phyloP scores from a whole-genome alignment of 2,888 invertebrate genomes.

The Machimus rusticus region DNA sequence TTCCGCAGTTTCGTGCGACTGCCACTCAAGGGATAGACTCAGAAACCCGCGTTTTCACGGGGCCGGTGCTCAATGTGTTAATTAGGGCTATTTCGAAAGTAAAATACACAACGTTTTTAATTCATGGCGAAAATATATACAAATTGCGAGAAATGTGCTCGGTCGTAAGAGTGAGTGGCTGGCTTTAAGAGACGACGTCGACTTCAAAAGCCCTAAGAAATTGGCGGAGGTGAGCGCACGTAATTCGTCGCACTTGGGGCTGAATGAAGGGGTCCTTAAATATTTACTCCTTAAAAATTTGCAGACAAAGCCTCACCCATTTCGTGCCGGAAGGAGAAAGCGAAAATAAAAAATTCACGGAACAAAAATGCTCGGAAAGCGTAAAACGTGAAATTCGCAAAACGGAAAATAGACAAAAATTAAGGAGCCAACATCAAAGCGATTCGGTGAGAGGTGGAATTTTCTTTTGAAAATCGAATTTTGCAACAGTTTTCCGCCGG shows the following conservation, averaged over 20 bases:
- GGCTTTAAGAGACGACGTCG: background rate
- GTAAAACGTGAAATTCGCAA: constrained; percentile 15
- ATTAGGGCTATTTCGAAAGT: background rate
- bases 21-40: no score
- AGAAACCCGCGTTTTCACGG: no score
- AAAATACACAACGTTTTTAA: no score
- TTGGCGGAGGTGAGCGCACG: background rate
- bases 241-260: background rate
- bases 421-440: constrained; percentile 19
- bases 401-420: constrained; percentile 29
- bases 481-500: background rate
- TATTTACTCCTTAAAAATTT: background rate
- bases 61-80: no score
- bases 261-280: background rate
- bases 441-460: background rate
- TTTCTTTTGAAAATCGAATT: constrained; percentile 24
- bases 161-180: background rate
- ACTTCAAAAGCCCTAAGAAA: background rate
- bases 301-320: background rate
- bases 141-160: no score
- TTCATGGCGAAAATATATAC: no score
- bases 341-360: background rate
- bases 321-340: background rate
- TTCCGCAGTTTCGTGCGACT: no score
- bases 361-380: constrained; percentile 13